Base-by-base conservation (phyloP, 2,113 vertebrate species). In the Cephalopterus ornatus region DNA sequence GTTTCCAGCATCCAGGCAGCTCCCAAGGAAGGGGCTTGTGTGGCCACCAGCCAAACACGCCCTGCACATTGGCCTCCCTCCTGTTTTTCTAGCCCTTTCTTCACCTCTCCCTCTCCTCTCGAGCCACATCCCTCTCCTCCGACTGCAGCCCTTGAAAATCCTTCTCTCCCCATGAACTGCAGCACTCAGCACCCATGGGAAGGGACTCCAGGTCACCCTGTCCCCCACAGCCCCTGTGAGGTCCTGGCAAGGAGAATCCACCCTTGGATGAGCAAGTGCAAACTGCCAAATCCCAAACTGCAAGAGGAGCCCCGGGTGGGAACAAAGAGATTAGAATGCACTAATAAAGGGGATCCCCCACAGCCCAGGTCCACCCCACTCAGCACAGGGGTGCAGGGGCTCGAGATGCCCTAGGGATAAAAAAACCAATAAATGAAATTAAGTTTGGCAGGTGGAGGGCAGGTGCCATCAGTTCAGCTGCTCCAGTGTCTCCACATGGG, bases 51-150 rank as follows among this genome's bases (percentile, higher is more conserved):
- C 85, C 93, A 93, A 80, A 73, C 75, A 74, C 61, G 6, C 47
- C 78, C 63, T 8, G 10, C 5, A 2, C 3, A 2, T 12, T 82
- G 95, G 68, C 92, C 61, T 83, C 83, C 46, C 44, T 35, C 49
- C 49, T 91, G 78, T 97, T 95, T 94, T 94, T 93, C 55, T 95
- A 91, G 81, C 94, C 95, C 88, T 93, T 95, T 39, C 84, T 94
- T 96, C 87, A 92, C 95, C 91, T 94, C 97, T 89, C 71, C 67
- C 39, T 50, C 74, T 75, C 52, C 84, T 67, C 59, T 66, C 2
- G 2, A 84, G 42, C 85, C 86, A 49, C 70, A 81, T 61, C 62
- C 83, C 47, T 80, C 26, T 61, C 44, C 30, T 56, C 42, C 2
- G 1, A 52, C 39, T 6, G 4, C 15, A 79, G 74, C 62, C 41